phyloP scores from a whole-genome alignment of 2,797 vertebrate species.

The Botia kubotai region DNA sequence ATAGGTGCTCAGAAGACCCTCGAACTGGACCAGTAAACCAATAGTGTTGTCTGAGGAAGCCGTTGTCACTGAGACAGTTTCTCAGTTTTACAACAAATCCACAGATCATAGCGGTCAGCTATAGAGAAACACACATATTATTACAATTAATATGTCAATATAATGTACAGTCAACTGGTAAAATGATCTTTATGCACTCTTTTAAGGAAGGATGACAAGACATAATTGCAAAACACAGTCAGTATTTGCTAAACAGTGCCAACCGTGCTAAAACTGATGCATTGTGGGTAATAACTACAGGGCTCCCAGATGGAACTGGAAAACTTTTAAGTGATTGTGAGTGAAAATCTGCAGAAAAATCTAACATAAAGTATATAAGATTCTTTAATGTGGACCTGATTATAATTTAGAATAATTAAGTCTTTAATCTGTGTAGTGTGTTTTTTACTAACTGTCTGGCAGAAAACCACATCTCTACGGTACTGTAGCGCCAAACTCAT shows the following conservation, averaged over 20 bases:
- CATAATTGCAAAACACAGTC: too few relatives aligned
- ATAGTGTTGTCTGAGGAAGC: slow-evolving; percentile 96
- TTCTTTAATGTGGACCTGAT: too few relatives aligned
- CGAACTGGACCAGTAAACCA: slow-evolving; percentile 94
- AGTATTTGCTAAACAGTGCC: background rate
- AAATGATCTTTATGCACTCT: background rate
- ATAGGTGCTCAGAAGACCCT: slow-evolving; percentile 95
- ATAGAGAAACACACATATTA: slow-evolving; percentile 25
- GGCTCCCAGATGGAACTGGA: too few relatives aligned
- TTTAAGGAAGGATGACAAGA: background rate
- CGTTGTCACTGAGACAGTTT: slow-evolving; percentile 90
- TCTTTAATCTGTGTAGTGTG: background rate
- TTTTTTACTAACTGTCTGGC: slow-evolving; percentile 87
- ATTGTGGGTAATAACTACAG: background rate
- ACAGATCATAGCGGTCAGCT: slow-evolving; percentile 96
- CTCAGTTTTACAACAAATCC: slow-evolving; percentile 95
- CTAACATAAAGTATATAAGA: too few relatives aligned
- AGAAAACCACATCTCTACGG: slow-evolving; percentile 97
- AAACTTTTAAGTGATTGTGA: background rate
- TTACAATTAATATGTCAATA: background rate
- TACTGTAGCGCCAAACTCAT: slow-evolving; percentile 93
- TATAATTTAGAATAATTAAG: background rate
- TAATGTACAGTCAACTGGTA: background rate
- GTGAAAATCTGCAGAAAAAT: too few relatives aligned
- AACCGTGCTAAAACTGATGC: background rate